Conservation (phyloP, 2,113 vertebrate genomes). For the Vulpes vulpes region DNA sequence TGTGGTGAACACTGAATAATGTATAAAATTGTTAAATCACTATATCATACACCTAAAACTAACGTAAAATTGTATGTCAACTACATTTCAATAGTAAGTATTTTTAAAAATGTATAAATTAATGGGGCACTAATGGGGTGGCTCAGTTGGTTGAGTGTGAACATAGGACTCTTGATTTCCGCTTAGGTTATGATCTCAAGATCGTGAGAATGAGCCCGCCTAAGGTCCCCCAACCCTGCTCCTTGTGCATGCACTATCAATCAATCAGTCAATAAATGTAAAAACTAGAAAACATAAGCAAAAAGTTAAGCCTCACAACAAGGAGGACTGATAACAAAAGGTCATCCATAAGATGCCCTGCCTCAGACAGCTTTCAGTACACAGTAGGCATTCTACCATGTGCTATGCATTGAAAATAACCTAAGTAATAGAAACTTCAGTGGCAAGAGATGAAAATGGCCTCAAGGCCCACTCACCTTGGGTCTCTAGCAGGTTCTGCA, state of each 20-base stretch:
- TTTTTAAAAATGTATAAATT: neutral
- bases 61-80: neutral
- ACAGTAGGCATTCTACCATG: fast-evolving
- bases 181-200: neutral
- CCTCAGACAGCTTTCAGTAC: neutral
- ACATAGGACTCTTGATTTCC: neutral
- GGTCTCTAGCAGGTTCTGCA: slow-evolving; percentile 97
- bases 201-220: neutral
- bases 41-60: neutral
- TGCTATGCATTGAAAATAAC: neutral
- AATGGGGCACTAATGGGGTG: neutral
- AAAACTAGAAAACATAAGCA: neutral
- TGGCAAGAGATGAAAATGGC: neutral
- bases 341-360: too few relatives aligned
- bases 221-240: neutral
- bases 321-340: neutral
- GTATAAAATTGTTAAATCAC: neutral
- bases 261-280: neutral
- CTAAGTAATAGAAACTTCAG: neutral
- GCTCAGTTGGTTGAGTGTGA: neutral
- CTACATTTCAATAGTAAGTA: neutral
- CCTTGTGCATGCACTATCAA: fast-evolving
- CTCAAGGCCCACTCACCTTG: slow-evolving; percentile 89
- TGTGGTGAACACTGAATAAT: neutral
- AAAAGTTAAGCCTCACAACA: neutral